Conservation (phyloP, 2,113 vertebrate genomes). For the Pionites leucogaster region DNA sequence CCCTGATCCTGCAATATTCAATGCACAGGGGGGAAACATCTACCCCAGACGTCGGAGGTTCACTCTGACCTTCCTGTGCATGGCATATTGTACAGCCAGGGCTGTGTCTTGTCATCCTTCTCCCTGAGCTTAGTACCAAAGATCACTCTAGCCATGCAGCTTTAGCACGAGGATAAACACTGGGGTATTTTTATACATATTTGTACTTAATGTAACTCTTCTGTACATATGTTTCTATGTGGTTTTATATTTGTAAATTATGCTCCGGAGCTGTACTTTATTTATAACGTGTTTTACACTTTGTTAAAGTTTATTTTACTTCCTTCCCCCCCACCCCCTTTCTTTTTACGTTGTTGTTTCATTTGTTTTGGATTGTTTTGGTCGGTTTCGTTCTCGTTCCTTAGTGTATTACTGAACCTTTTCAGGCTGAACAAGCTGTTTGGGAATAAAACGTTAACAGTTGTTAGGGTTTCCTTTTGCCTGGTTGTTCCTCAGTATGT, state of each 20-base stretch:
- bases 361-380: conserved; percentile 18
- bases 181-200: conserved; percentile 67
- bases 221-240: conserved; percentile 77
- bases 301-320: conserved; percentile 55
- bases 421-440: conserved; percentile 53
- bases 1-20: neutral
- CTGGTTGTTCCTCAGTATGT: conserved; percentile 17
- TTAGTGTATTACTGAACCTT: conserved; percentile 55
- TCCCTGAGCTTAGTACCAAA: conserved; percentile 68
- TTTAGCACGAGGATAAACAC: conserved; percentile 58
- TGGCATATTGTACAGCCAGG: neutral
- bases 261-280: conserved; percentile 73
- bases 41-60: neutral
- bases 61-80: neutral
- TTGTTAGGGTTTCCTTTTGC: conserved; percentile 25
- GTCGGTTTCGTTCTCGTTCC: neutral
- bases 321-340: neutral
- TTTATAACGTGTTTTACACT: conserved; percentile 77
- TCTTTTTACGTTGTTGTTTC: neutral
- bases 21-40: neutral
- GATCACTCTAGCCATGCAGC: conserved; percentile 56
- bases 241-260: conserved; percentile 80
- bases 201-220: conserved; percentile 64
- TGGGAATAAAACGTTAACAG: conserved; percentile 64
- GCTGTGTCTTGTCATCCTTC: neutral